These are phyloP conservation scores for Aphodius sticticus DNA, from an alignment of 2,888 invertebrate species.

Conservation along the genomic window DNA sequence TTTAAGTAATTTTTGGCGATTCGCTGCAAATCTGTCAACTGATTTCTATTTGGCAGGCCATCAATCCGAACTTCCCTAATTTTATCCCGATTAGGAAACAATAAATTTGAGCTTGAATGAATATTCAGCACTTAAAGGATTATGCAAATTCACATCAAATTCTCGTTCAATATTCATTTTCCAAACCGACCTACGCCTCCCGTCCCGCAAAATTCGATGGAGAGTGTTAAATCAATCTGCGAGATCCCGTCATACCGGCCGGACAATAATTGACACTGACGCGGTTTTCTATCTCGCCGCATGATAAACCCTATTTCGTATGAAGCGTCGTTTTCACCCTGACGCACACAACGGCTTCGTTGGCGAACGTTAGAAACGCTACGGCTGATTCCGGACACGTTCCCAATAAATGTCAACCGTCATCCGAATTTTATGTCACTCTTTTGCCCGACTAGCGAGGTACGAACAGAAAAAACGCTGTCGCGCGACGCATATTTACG, in stretches of 20 bases:
- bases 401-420: constrained; percentile 31
- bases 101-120: background rate
- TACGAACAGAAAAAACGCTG: background rate
- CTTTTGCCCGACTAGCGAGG: constrained; percentile 18
- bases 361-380: background rate
- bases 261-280: constrained; percentile 21
- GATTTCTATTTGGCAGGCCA: too few relatives aligned
- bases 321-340: constrained; percentile 17
- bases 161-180: background rate
- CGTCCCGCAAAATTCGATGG: background rate
- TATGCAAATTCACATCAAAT: background rate
- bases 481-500: constrained; percentile 16
- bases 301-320: constrained; percentile 20
- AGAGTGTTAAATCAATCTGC: background rate
- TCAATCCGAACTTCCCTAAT: background rate
- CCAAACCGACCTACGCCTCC: background rate
- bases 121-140: background rate
- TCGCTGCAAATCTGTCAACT: too few relatives aligned
- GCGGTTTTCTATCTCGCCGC: constrained; percentile 22
- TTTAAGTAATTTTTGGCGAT: too few relatives aligned
- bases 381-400: constrained; percentile 26
- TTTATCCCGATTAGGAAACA: background rate
- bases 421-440: constrained; percentile 32
- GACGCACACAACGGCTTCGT: background rate
- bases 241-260: background rate